Conservation (phyloP, 2,888 invertebrate genomes). For the Xestoiulus laeticollis region DNA sequence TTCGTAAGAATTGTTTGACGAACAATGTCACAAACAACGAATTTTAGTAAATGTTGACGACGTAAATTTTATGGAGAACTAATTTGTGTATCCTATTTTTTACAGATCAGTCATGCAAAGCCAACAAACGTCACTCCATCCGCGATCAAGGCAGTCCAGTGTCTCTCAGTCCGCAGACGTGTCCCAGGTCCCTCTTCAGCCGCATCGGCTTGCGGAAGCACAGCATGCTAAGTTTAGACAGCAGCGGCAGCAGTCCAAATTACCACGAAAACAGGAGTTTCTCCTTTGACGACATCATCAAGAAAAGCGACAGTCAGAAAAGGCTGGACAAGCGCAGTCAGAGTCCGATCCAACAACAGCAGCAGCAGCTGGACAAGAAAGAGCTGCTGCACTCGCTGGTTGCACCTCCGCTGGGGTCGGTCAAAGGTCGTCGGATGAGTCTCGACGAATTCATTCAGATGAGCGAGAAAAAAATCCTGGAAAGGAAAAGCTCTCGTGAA, state of each 20-base stretch:
- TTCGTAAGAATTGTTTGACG: too few species aligned
- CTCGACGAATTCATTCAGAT: conserved; percentile 79
- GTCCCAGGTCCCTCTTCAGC: conserved; percentile 77
- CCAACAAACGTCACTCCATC: conserved; percentile 44
- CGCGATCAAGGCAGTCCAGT: conserved; percentile 55
- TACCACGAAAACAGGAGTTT: conserved; percentile 55
- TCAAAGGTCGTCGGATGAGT: conserved; percentile 69
- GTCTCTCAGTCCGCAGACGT: conserved; percentile 57
- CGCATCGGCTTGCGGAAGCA: conserved; percentile 88
- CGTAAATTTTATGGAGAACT: not conserved
- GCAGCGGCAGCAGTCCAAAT: conserved; percentile 49
- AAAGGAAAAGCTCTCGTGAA: conserved; percentile 46
- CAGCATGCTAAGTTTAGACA: conserved; percentile 75
- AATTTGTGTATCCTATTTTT: not conserved
- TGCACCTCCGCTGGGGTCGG: conserved; percentile 71
- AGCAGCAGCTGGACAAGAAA: conserved; percentile 73
- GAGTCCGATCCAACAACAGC: conserved; percentile 62
- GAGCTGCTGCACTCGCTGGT: conserved; percentile 81
- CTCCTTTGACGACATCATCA: conserved; percentile 58
- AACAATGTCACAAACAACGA: too few species aligned
- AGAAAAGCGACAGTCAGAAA: conserved; percentile 52
- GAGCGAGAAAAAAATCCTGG: conserved; percentile 70
- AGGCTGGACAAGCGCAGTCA: conserved; percentile 45
- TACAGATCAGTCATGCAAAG: conserved; percentile 44
- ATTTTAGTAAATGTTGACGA: too few species aligned